Base-by-base conservation (phyloP, 2,113 vertebrate species). In the Noturus placidus region DNA sequence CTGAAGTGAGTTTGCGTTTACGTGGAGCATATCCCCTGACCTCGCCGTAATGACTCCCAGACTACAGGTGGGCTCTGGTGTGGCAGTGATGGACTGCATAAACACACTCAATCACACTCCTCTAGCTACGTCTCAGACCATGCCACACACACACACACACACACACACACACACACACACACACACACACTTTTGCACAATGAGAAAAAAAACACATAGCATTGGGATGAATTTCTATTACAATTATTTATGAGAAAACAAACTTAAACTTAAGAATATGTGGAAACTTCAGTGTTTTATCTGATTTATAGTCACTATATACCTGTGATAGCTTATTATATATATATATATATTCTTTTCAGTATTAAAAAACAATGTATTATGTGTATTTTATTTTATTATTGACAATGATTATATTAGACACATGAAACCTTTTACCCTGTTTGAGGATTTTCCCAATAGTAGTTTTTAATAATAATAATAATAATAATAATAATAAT, bases 1-100 rank as follows among this genome's bases (percentile, higher is more conserved):
- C 96, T 95, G 96, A 97, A 97, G 97, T 97, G 97, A 98, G 97
- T 98, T 97, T 95, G 96, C 96, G 95, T 98, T 97, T 97, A 97
- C 97, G 97, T 96, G 96, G 95, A 96, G 95, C 89, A 96, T 96
- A 97, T 96, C 97, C 94, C 94, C 94, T 98, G 97, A 98, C 97
- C 97, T 95, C 95, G 89, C 83, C n/a, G 92, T 98, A 98, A 99
- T 97, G 96, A 96, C 96, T 97, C 96, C 96, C 97, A 97, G 97
- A 96, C 96, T 97, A 96, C 96, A 97, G 97, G 97, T 97, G 97
- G 97, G 97, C 97, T 96, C 95, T 94, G 92, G 94, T 94, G 93
- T 95, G 93, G 95, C 95, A 95, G 95, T 96, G 96, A 95, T 93
- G 89, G 93, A 91, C 91, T 92, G 91, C 90, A 92, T 93, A 95